These are phyloP conservation scores for Digitonthophagus gazella DNA, from an alignment of 2,888 invertebrate genomes.

Conservation along the genomic window DNA sequence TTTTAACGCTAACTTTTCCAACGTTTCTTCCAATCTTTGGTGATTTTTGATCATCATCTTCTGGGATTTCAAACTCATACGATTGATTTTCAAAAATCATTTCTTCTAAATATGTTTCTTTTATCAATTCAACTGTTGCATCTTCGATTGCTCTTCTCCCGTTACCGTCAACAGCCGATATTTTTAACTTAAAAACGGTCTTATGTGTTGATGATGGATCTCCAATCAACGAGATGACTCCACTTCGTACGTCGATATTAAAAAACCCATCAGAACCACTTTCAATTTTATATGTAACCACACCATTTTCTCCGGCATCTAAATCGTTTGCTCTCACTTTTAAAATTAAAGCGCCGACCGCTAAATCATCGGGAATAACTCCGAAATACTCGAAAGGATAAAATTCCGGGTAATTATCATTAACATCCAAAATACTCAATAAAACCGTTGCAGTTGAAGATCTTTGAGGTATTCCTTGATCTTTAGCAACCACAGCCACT, in stretches of 20 bases:
- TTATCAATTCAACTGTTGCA: conserved; percentile 78
- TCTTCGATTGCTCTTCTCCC: conserved; percentile 70
- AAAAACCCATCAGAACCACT: conserved; percentile 80
- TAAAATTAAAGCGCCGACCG: conserved; percentile 64
- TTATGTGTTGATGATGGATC: conserved; percentile 64
- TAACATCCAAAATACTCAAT: conserved; percentile 79
- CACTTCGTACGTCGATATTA: conserved; percentile 73
- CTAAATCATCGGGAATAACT: conserved; percentile 67
- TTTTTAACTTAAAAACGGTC: conserved; percentile 67
- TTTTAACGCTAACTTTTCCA: conserved; percentile 68
- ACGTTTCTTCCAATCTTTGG: conserved; percentile 68
- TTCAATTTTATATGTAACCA: conserved; percentile 74
- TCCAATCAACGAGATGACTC: conserved; percentile 69
- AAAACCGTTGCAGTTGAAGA: conserved; percentile 86
- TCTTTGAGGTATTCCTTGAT: conserved; percentile 87
- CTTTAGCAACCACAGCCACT: conserved; percentile 82
- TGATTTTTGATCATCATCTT: conserved; percentile 69
- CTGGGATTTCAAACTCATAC: conserved; percentile 79
- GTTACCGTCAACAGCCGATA: conserved; percentile 81
- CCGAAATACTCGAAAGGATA: conserved; percentile 87
- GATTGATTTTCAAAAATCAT: conserved; percentile 75
- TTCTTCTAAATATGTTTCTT: conserved; percentile 67
- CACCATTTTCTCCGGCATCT: conserved; percentile 87
- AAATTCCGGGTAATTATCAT: conserved; percentile 90
- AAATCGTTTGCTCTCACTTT: conserved; percentile 80